Base-by-base conservation (phyloP, 2,797 vertebrate genomes). In the Euphonia xanthogaster region DNA sequence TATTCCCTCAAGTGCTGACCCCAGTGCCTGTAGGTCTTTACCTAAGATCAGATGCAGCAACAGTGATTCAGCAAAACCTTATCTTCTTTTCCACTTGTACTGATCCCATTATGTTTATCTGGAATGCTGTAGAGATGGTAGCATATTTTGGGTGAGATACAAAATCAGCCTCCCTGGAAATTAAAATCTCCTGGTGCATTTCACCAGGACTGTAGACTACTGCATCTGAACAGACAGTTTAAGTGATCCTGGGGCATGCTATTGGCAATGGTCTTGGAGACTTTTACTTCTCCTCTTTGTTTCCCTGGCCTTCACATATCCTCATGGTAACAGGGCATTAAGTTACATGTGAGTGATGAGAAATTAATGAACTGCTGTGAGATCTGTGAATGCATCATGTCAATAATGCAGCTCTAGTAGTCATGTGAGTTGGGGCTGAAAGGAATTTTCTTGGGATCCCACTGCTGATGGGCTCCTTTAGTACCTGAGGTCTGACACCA, bases 351-450 rank as follows among this genome's bases (percentile, higher is more conserved):
- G 9, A 91, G 31, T 58, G 24, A 85, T 65, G 35, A 95, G 65
- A 93, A 94, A 89, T 96, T 84, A 93, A 87, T 89, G 72, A 93
- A 61, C 61, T 82, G 53, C 71, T 80, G 28, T 57, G 54, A 90
- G 68, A 66, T 40, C 48, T 79, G 68, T 48, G 66, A 84, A 40
- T 39, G 70, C 33, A 61, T 42, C 40, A 10, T 12, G 28, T 66
- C 73, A 90, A 35, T 82, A 92, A 89, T 24, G 39, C 79, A 94
- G 84, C 44, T 74, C 42, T 22, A 27, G 44, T 8, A n/a, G 27
- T 22, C 40, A 25, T 1, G 9, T 37, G 55, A 79, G 14, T 4
- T 57, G 14, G 21, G 15, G 23, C 16, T 65, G 58, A 93, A 79
- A 55, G 16, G 1, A 72, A 25, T 70, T 74, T 93, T 77, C 82